Evolutionary conservation across 2,888 invertebrate genomes (phyloP), one percentile per base, ranked within the genome.

Genomic region (Odontothrips loti): DNA sequence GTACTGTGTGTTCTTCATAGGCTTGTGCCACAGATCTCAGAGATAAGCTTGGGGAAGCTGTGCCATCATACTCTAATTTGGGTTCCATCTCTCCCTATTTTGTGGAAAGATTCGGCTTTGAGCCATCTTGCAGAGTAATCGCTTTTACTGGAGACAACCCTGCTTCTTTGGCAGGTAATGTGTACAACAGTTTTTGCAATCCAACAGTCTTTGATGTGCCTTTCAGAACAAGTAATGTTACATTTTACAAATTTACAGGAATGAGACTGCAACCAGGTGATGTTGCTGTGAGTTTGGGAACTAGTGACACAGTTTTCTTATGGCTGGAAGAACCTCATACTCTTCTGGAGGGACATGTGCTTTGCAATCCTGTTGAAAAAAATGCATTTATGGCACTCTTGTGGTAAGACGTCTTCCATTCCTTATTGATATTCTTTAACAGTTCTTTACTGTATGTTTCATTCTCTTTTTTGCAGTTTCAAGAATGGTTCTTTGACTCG

Each of bases 91-190:
- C 93, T 0, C 85, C 89, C 0, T 99, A 97, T 88, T 95, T 94
- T 88, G 94, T 95, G 11, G 92, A 94, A 83, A 90, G 96, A 82
- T 98, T 96, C 88, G 94, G 95, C 23, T 97, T 99, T 88, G 90
- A 91, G 83, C 87, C 92, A 0, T 90, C 92, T 20, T 98, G 98
- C 86, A 89, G 91, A 85, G 91, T 99, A 2, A 89, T 96, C 6
- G 94, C 96, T 0, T 98, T 97, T 87, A 98, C 98, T 0, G 99
- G 99, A 0, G 98, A 99, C 87, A 99, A 99, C 90, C 95, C 96
- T 43, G 93, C 95, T 1, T 94, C 96, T 0, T 88, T 96, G 34
- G 92, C 94, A 83, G 95, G 95, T 91, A 88, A 86, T 68, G 11
- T 10, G 6, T 10, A 17, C 4, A 11, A n/a, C 11, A 23, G 23